These are phyloP conservation scores for Ypsolopha sequella DNA, from an alignment of 2,888 invertebrate species.

Conservation along the genomic window DNA sequence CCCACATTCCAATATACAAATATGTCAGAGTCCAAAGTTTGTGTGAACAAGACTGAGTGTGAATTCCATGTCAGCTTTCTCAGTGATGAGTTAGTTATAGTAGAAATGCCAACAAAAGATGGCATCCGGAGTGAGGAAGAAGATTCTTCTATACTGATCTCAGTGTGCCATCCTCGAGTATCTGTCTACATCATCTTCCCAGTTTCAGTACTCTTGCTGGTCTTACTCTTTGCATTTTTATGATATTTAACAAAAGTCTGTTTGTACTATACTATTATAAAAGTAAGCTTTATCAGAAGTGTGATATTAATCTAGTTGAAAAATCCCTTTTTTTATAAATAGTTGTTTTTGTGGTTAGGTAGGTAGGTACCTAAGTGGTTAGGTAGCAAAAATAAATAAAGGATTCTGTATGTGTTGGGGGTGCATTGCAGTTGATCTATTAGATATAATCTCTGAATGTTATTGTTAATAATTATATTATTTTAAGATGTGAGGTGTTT, in stretches of 20 bases:
- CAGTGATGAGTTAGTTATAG: constrained; percentile 84
- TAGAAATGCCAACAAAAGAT: constrained; percentile 86
- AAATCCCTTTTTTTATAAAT: no score
- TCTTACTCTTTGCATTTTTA: constrained; percentile 86
- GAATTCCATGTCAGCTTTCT: constrained; percentile 78
- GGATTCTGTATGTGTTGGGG: no score
- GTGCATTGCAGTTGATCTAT: no score
- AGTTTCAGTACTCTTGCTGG: constrained; percentile 78
- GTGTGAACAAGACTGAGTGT: constrained; percentile 83
- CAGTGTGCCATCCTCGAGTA: constrained; percentile 85
- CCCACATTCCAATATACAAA: constrained; percentile 85
- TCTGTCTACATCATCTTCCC: constrained; percentile 86
- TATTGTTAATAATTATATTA: no score
- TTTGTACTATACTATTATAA: constrained; percentile 42
- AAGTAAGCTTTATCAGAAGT: constrained; percentile 55
- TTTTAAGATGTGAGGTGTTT: no score
- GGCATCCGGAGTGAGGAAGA: constrained; percentile 83
- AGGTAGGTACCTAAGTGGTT: no score
- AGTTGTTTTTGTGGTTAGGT: no score
- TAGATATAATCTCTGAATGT: no score
- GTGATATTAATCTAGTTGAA: constrained; percentile 60
- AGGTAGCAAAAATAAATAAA: no score
- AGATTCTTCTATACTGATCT: constrained; percentile 78
- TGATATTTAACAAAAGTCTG: constrained; percentile 60
- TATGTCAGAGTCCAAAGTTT: constrained; percentile 74